Evolutionary conservation across 2,113 vertebrate genomes (phyloP).

Genomic region (Podarcis cretensis): DNA sequence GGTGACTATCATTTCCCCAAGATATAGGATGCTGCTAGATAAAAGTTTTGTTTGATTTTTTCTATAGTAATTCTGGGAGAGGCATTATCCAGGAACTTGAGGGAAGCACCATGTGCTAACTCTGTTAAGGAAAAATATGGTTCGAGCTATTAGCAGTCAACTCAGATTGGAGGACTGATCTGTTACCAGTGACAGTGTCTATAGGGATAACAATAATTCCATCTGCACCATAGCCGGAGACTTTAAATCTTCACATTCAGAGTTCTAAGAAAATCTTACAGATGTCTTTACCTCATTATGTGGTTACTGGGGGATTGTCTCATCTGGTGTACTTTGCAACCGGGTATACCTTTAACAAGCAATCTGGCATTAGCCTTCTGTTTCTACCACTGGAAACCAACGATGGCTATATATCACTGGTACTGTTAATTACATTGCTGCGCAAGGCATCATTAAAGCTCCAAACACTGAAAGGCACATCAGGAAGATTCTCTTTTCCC

Average conservation of each 20-base stretch:
- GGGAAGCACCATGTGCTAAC: neutral
- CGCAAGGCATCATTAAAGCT: constrained; percentile 71
- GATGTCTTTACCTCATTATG: constrained; percentile 75
- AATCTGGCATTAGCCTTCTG: constrained; percentile 78
- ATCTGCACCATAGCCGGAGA: constrained; percentile 61
- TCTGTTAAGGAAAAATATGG: constrained; percentile 23
- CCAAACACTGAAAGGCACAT: constrained; percentile 59
- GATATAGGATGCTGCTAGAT: neutral
- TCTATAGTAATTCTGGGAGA: constrained; percentile 6
- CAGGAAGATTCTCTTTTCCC: constrained; percentile 62
- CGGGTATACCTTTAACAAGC: constrained; percentile 75
- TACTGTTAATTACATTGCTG: constrained; percentile 74
- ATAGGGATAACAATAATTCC: constrained; percentile 50
- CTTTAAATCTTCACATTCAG: constrained; percentile 64
- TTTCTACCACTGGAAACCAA: constrained; percentile 64
- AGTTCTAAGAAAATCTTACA: constrained; percentile 71
- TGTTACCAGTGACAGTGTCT: constrained; percentile 51
- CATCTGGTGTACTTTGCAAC: constrained; percentile 70
- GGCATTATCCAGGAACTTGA: constrained; percentile 29
- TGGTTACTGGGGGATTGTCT: constrained; percentile 71
- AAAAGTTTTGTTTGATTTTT: neutral
- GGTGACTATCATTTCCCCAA: neutral
- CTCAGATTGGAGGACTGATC: constrained; percentile 45
- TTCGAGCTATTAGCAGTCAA: constrained; percentile 40
- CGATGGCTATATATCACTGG: constrained; percentile 63